phyloP scores from a whole-genome alignment of 2,888 invertebrate species.

The Encarsia formosa region DNA sequence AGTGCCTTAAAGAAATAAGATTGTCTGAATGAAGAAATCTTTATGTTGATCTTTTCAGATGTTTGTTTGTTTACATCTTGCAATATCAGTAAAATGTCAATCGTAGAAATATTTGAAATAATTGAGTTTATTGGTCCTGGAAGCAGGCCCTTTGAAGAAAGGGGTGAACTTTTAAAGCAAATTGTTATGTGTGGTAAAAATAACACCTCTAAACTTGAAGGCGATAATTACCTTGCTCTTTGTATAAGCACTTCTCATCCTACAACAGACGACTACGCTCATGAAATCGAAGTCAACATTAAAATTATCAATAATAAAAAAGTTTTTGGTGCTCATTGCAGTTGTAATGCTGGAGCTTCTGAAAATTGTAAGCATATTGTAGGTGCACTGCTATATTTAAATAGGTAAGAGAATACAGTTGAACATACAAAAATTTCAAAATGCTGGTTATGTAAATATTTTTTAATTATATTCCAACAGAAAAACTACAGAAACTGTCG shows the following conservation, averaged over 20 bases:
- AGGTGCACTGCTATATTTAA: background rate
- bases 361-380: background rate
- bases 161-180: background rate
- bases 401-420: background rate
- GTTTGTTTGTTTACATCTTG: too few species aligned
- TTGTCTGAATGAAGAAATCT: too few species aligned
- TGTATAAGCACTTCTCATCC: background rate
- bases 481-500: background rate
- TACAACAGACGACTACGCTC: background rate
- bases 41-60: too few species aligned
- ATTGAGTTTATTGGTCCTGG: background rate
- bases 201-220: background rate
- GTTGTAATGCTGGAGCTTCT: background rate
- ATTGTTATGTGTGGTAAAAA: background rate
- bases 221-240: background rate
- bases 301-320: background rate
- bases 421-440: background rate
- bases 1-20: too few species aligned
- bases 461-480: background rate
- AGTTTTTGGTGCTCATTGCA: background rate
- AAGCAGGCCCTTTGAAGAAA: background rate
- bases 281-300: background rate
- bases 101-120: background rate
- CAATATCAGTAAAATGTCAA: background rate
- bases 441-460: background rate